Base-by-base conservation (phyloP, 2,113 vertebrate genomes). In the Scatophagus argus region DNA sequence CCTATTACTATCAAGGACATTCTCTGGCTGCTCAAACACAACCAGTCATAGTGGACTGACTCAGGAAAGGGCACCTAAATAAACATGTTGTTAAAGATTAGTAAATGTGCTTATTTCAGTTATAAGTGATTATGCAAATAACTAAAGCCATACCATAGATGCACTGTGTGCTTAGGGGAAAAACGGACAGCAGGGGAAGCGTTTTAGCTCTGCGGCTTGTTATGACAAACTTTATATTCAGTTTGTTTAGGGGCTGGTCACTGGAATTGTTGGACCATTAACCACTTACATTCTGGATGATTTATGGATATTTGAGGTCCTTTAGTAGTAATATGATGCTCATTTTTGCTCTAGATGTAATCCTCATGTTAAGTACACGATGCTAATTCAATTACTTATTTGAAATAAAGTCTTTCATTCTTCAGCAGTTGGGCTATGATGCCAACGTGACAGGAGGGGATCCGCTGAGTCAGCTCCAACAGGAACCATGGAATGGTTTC, bases 381-480 rank as follows among this genome's bases (percentile, higher is more conserved):
- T 39, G 0, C 52, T 49, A 0, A 52, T 47, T 54, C 12, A 41
- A 56, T 70, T 38, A 6, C 38, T 11, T 62, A 9, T 61, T 66
- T 59, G 49, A 70, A 56, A 32, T 38, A 25, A 47, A 41, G 56
- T 16, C 11, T 67, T 84, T 9, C 27, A 23, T 69, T 82, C 44
- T 77, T 66, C 43, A 21, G 55, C 8, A 81, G 87, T 79, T 66
- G 56, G 31, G 75, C 77, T 71, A 93, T 63, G 81, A 84, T 82
- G 84, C 64, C 90, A 76, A 91, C 89, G 85, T 94, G 93, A 93
- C 91, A 89, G 66, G 79, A 87, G 83, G 88, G 78, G 81, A 85
- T 64, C 74, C 67, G 76, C 90, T 88, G 74, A 87, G 87, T 77
- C 87, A 82, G 87, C 91, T 90, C 86, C 83, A 88, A 86, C 67